Evolutionary conservation across 2,888 invertebrate species (phyloP).

Genomic region (Acanthosepion lycidas): DNA sequence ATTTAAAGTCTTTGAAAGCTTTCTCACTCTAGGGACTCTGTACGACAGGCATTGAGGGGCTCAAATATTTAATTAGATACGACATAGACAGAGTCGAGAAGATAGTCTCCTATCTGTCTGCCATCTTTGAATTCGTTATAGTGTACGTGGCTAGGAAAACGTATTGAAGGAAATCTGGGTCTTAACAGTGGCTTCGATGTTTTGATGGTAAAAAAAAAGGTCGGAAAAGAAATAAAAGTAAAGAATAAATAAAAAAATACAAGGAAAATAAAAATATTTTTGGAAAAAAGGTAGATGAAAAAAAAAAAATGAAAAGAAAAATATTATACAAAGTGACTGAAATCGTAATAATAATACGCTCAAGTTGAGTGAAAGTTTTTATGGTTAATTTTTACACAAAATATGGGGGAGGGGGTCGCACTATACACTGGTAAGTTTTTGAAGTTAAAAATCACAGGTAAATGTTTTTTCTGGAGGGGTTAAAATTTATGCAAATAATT

Average conservation of each 20-base stretch:
- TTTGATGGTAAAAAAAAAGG: neutral
- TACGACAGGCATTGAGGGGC: neutral
- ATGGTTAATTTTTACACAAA: too few species aligned
- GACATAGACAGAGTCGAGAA: neutral
- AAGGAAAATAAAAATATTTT: neutral
- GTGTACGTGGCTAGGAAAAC: neutral
- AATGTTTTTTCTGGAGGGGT: too few species aligned
- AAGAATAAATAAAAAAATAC: neutral
- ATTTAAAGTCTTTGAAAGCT: neutral
- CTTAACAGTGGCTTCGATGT: neutral
- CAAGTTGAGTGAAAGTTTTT: too few species aligned
- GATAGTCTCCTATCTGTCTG: slow-evolving; percentile 7
- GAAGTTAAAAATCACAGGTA: too few species aligned
- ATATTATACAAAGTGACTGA: neutral
- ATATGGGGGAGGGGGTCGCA: too few species aligned
- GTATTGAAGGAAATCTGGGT: neutral
- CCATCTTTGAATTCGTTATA: neutral
- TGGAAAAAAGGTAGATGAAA: neutral
- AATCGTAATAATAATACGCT: too few species aligned
- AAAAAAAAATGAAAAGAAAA: neutral
- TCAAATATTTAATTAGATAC: neutral
- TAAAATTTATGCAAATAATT: too few species aligned
- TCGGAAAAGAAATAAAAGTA: neutral
- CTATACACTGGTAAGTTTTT: too few species aligned
- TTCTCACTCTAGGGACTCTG: neutral